A percentile compares a stretch with the other conserved stretches of the same genome.
Conservation (phyloP, 2,888 invertebrate genomes). For the Gortyna flavago region DNA sequence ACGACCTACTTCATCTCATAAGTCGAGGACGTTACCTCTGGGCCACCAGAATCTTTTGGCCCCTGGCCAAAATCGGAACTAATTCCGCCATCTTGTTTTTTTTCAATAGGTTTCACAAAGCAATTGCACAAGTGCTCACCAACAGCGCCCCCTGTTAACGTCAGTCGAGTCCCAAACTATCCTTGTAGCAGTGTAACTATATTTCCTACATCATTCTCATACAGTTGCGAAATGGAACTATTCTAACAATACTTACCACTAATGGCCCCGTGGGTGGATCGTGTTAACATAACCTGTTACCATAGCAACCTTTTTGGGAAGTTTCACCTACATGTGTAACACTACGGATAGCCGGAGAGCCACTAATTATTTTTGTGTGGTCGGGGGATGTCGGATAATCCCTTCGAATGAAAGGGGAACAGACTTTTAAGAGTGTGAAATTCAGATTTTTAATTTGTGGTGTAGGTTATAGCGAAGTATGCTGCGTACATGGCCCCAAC, state of each 20-base stretch:
- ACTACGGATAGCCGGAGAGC: not conserved
- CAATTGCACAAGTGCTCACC: not conserved
- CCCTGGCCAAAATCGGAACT: too few relatives aligned
- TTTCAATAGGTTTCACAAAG: too few relatives aligned
- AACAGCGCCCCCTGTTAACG: not conserved
- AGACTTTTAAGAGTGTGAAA: not conserved
- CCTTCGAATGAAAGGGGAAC: not conserved
- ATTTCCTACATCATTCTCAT: conserved; percentile 20
- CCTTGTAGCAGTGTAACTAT: not conserved
- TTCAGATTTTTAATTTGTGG: not conserved
- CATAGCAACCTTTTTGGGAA: conserved; percentile 59
- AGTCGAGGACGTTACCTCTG: too few relatives aligned
- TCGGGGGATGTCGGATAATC: conserved; percentile 23
- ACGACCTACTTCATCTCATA: too few relatives aligned
- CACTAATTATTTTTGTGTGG: conserved; percentile 37
- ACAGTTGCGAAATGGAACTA: conserved; percentile 20
- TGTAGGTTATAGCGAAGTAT: not conserved
- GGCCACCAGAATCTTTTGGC: too few relatives aligned
- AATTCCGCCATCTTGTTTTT: too few relatives aligned
- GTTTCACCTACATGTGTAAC: conserved; percentile 42
- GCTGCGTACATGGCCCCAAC: too few relatives aligned
- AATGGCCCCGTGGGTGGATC: conserved; percentile 46
- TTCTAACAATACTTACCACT: conserved; percentile 4
- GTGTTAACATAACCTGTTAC: conserved; percentile 49
- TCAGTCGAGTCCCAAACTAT: not conserved